Evolutionary conservation across 2,113 vertebrate genomes (phyloP).

Genomic region (Microtus ochrogaster): DNA sequence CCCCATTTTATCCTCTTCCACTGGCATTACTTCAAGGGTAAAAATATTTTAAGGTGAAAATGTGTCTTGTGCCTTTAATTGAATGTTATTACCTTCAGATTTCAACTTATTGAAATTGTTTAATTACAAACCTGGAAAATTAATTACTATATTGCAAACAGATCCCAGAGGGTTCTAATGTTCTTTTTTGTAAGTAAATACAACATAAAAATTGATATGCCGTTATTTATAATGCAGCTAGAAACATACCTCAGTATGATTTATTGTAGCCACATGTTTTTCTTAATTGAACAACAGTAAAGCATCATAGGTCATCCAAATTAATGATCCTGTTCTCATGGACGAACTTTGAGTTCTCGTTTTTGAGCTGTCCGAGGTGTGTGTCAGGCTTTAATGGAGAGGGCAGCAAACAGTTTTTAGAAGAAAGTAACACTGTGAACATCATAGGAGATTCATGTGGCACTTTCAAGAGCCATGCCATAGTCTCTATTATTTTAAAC

Average conservation of each 20-base stretch:
- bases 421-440: background rate
- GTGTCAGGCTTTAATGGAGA: background rate
- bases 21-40: conserved; percentile 90
- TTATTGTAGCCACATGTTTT: conserved; percentile 79
- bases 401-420: background rate
- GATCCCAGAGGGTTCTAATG: conserved; percentile 83
- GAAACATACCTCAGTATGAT: conserved; percentile 81
- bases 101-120: conserved; percentile 86
- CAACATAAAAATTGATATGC: conserved; percentile 87
- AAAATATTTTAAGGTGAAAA: conserved; percentile 90
- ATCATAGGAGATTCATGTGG: background rate
- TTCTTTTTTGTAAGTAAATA: conserved; percentile 87
- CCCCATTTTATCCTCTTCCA: conserved; percentile 90
- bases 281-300: conserved; percentile 80
- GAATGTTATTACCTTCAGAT: conserved; percentile 89
- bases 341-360: conserved; percentile 53
- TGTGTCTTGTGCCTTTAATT: conserved; percentile 89
- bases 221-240: conserved; percentile 83
- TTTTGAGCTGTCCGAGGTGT: conserved; percentile 32
- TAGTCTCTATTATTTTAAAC: background rate
- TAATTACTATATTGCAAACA: conserved; percentile 86
- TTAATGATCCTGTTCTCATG: conserved; percentile 49
- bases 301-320: conserved; percentile 68
- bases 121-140: conserved; percentile 90
- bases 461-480: background rate